Evolutionary conservation across 2,888 invertebrate genomes (phyloP).

Genomic region (Furcula furcula): DNA sequence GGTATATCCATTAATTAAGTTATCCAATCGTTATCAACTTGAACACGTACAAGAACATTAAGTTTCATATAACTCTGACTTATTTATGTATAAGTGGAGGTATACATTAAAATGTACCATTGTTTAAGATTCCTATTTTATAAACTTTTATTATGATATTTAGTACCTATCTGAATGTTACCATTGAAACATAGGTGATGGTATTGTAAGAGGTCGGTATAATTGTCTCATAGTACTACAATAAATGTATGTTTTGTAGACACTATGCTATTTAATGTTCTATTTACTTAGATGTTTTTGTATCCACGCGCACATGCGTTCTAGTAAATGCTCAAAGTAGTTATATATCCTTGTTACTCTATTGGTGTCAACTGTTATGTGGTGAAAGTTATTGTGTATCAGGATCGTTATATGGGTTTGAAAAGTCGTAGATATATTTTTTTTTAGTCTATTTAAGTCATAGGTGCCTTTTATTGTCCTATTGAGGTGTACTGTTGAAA

Average conservation of each 20-base stretch:
- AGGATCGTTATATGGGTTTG: conserved; percentile 5
- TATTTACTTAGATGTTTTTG: no score
- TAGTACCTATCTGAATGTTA: conserved; percentile 23
- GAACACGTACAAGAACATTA: conserved; percentile 1
- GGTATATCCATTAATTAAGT: conserved; percentile 42
- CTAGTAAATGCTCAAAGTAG: conserved; percentile 65
- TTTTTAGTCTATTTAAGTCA: conserved; percentile 31
- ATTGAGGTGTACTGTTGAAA: conserved; percentile 73
- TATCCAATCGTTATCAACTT: conserved; percentile 18
- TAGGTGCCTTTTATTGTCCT: conserved; percentile 73
- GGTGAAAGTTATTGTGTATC: conserved; percentile 62
- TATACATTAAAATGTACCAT: background rate
- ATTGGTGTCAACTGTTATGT: conserved; percentile 47
- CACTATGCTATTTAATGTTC: conserved; percentile 23
- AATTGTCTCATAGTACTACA: conserved; percentile 14
- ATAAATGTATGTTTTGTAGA: conserved; percentile 25
- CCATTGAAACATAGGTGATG: conserved; percentile 34
- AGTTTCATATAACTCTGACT: conserved; percentile 2
- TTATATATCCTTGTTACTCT: conserved; percentile 51
- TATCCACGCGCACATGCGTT: no score
- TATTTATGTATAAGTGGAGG: conserved; percentile 26
- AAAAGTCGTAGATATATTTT: background rate
- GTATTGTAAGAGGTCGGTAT: conserved; percentile 26
- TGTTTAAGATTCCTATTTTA: background rate
- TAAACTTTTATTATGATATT: conserved; percentile 8